Conservation (phyloP, 2,888 invertebrate species). For the Fragum fragum region DNA sequence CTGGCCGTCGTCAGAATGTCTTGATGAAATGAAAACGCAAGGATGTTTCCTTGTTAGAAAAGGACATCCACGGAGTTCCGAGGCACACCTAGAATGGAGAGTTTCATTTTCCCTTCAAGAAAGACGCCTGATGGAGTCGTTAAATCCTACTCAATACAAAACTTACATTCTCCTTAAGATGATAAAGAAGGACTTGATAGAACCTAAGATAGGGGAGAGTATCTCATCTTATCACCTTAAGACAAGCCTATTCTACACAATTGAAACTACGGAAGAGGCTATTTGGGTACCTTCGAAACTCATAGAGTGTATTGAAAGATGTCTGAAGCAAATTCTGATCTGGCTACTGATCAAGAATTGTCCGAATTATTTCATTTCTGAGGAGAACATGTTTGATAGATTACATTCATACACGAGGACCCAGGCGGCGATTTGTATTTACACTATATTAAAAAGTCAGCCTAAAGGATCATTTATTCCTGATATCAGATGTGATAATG, state of each 20-base stretch:
- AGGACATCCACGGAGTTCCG: not conserved
- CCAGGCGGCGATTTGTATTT: too few species aligned
- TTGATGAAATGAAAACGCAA: not conserved
- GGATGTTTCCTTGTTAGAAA: not conserved
- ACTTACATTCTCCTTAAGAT: not conserved
- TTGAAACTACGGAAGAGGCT: not conserved
- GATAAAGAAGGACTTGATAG: not conserved
- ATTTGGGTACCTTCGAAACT: not conserved
- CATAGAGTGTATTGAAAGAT: not conserved
- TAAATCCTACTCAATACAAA: slow-evolving; percentile 10
- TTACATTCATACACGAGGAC: too few species aligned
- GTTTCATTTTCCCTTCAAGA: slow-evolving; percentile 4
- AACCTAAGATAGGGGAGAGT: not conserved
- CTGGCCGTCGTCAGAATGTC: not conserved
- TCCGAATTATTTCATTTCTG: slow-evolving; percentile 12
- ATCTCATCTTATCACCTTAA: slow-evolving; percentile 1
- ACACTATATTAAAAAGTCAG: too few species aligned
- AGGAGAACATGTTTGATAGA: slow-evolving; percentile 4
- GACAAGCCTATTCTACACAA: not conserved
- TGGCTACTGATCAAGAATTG: not conserved
- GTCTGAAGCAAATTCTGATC: not conserved
- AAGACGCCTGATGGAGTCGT: not conserved
- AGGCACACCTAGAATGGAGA: not conserved
- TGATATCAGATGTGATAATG: too few species aligned
- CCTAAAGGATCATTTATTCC: too few species aligned